Evolutionary conservation across 2,113 vertebrate genomes (phyloP).

Genomic region (Chroicocephalus ridibundus): DNA sequence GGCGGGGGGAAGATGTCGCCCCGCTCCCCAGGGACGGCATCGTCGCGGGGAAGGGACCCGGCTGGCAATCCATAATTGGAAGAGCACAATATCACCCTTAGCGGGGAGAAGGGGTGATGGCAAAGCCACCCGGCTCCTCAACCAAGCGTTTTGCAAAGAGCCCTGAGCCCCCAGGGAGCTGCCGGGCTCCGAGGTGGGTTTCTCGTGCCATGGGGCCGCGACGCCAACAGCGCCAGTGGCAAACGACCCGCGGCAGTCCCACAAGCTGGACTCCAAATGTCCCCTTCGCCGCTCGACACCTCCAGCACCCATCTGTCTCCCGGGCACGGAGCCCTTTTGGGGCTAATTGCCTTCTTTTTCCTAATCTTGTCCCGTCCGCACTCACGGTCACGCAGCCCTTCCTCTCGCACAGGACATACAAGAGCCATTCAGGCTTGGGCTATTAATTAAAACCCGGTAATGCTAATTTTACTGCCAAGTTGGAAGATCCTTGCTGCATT

Average conservation of each 20-base stretch:
- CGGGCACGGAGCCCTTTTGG: rapidly evolving
- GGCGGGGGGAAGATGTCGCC: not conserved
- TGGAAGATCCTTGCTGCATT: slow-evolving; percentile 65
- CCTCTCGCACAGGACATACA: not conserved
- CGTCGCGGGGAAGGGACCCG: not conserved
- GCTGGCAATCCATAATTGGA: rapidly evolving
- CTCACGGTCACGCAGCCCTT: not conserved
- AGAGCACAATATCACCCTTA: rapidly evolving
- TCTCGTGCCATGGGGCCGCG: rapidly evolving
- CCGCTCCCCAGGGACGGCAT: not conserved
- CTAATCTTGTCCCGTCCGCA: not conserved
- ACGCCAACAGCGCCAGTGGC: not conserved
- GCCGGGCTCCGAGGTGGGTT: rapidly evolving
- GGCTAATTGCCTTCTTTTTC: not conserved
- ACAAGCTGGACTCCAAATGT: not conserved
- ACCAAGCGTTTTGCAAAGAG: not conserved
- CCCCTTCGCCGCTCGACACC: not conserved
- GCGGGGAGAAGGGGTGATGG: rapidly evolving
- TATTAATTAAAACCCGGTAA: slow-evolving; percentile 63
- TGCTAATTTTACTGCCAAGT: slow-evolving; percentile 63
- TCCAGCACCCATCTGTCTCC: not conserved
- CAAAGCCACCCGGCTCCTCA: rapidly evolving
- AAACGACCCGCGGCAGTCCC: not conserved
- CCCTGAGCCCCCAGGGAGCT: not conserved
- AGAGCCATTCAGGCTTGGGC: slow-evolving; percentile 29